Evolutionary conservation across 2,113 vertebrate species (phyloP).

Genomic region (Alethe castanea): DNA sequence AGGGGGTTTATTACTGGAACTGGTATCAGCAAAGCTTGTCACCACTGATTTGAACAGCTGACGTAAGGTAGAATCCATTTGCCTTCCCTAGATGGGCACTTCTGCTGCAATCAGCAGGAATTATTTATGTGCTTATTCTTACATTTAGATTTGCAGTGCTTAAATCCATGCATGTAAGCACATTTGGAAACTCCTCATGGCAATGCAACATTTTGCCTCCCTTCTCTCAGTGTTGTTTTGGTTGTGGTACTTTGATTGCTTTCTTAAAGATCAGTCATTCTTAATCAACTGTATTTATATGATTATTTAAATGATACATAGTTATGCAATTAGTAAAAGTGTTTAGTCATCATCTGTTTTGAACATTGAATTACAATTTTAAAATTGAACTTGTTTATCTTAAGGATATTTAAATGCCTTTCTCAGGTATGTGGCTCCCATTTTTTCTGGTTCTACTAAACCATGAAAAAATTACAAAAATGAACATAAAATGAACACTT

Average conservation of each 20-base stretch:
- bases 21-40: not conserved
- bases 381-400: not conserved
- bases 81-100: not conserved
- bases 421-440: not conserved
- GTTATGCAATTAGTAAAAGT: constrained; percentile 58
- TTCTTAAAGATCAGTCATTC: constrained; percentile 51
- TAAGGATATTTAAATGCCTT: not conserved
- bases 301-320: constrained; percentile 59
- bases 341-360: constrained; percentile 52
- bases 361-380: constrained; percentile 29
- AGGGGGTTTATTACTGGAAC: not conserved
- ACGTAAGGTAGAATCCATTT: not conserved
- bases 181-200: not conserved
- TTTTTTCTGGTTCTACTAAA: not conserved
- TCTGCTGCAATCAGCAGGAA: constrained; percentile 25
- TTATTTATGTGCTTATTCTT: constrained; percentile 18
- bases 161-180: not conserved
- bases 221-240: constrained; percentile 6
- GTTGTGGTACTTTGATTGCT: constrained; percentile 28
- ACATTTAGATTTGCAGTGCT: not conserved
- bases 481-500: not conserved
- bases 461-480: not conserved
- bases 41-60: not conserved
- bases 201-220: not conserved
- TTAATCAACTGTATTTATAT: constrained; percentile 63